Base-by-base conservation (phyloP, 2,113 vertebrate species). In the Lepus timidus region DNA sequence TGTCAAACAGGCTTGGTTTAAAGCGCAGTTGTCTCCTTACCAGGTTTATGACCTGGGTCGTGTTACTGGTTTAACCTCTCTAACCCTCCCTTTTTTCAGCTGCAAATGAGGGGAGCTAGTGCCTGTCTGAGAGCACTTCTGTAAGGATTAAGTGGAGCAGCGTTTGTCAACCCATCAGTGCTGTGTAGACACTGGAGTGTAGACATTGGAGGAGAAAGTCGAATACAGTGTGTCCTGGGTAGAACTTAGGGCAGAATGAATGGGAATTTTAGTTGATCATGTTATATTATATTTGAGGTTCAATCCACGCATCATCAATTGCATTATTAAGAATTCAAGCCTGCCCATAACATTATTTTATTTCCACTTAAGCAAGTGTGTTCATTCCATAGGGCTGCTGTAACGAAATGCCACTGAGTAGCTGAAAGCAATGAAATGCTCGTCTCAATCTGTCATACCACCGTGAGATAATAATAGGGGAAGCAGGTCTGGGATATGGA, bases 1-100 rank as follows among this genome's bases (percentile, higher is more conserved):
- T 94, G 70, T 86, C 93, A 90, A 90, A 82, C 23, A 96, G 87
- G 74, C 68, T 25, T 14, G 17, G 36, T 64, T 94, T 88, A 83
- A 93, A 95, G 90, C 58, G 85, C 58, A 76, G 81, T 76, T 95
- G 52, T 52, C 33, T 83, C 11, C 67, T 81, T 27, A 31, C 76
- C 85, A 61, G 87, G 68, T 93, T 64, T 88, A 31, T 94, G 93
- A 95, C 76, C 78, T 78, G 58, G 67, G 68, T 55, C 62, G 88
- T 87, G 64, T 80, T 67, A 71, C 76, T 75, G 62, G 20, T 89
- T 90, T 92, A 91, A 92, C 76, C 64, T 95, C 20, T 87, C 68
- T 31, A 70, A 67, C 33, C 5, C 29, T 90, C 44, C n/a, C 55
- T 58, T 44, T 91, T 67, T 84, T 76, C 58, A 95, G 27, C n/a